Base-by-base conservation (phyloP, 2,888 invertebrate species). In the Mallateleia sp. region DNA sequence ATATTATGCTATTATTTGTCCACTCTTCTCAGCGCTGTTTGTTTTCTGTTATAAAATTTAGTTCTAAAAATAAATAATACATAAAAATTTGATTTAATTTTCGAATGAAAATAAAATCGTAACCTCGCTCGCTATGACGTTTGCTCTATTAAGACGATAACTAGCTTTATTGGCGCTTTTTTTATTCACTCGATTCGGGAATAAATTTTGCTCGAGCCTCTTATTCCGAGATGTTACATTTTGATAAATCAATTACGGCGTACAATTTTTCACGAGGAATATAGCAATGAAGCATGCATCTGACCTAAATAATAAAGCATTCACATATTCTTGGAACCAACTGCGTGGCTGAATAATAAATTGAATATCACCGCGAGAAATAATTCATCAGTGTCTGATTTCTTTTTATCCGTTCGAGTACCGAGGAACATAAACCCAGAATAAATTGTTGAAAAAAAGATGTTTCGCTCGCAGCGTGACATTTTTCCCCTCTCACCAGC, bases 291-390 rank as follows among this genome's bases (percentile, higher is more conserved):
- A 85, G 85, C 75, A 80, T 80, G 75, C 80, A 77, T 72, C 54
- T 87, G 87, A 87, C 87, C 83, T 79, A 87, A 72, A 87, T 87
- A 85, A 85, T 80, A 64, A 80, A 62, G 74, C 85, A 85, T 81
- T 77, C 84, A 77, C 80, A 75, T 80, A 78, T 87, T 87, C 84
- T 77, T 71, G 62, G 84, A 87, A 84, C 18, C 71, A 18, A 42
- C 50, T 22, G 56, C 52, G 50, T 47, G 62, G 22, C 54, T 72
- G 84, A 84, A 80, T 77, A 87, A 84, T 81, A 85, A 87, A 85
- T 81, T 85, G 72, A 85, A 81, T 85, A 85, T 77, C 81, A 85
- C 81, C 71, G 58, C 85, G 79, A 81, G 85, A 85, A 85, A 81
- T 81, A 77, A 81, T 85, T 85, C 71, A 81, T 85, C 85, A 85